Percentiles rank a stretch among this genome's conserved stretches.
These are phyloP conservation scores for Embiotoca jacksoni DNA, from an alignment of 2,113 vertebrate species.

Conservation along the genomic window DNA sequence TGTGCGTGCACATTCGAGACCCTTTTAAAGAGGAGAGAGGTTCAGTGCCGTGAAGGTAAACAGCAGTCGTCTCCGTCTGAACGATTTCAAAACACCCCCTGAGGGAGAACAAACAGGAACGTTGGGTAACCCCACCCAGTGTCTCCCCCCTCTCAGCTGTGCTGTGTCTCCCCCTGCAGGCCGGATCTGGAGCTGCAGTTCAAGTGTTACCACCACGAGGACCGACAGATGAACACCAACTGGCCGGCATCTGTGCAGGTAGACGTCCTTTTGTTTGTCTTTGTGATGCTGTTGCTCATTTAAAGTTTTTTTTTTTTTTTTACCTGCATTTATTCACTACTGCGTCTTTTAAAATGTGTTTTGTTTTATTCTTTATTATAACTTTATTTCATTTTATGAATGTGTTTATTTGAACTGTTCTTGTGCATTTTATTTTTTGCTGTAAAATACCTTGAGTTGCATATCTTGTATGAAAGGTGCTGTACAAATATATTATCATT, in stretches of 20 bases:
- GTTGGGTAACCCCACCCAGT: constrained; percentile 57
- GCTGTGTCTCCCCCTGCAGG: constrained; percentile 76
- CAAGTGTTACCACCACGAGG: constrained; percentile 97
- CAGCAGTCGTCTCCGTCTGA: background rate
- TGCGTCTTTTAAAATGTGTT: too few species aligned
- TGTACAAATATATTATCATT: too few species aligned
- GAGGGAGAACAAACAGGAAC: constrained; percentile 51
- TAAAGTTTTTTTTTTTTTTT: too few species aligned
- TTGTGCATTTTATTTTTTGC: too few species aligned
- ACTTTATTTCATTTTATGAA: too few species aligned
- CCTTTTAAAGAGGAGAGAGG: too few species aligned
- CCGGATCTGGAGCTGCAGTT: constrained; percentile 97
- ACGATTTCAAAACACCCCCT: background rate
- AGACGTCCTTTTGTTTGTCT: constrained; percentile 65
- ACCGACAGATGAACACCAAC: constrained; percentile 98
- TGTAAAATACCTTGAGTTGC: too few species aligned
- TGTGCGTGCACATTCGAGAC: too few species aligned
- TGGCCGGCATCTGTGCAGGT: constrained; percentile 97
- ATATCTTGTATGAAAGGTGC: too few species aligned
- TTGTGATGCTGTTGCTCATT: background rate
- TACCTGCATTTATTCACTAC: too few species aligned
- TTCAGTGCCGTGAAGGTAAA: background rate
- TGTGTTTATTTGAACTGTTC: too few species aligned
- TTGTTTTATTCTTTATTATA: too few species aligned
- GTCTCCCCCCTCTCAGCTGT: constrained; percentile 20